phyloP scores from a whole-genome alignment of 2,797 vertebrate genomes.

The Scomberomorus guttatus region DNA sequence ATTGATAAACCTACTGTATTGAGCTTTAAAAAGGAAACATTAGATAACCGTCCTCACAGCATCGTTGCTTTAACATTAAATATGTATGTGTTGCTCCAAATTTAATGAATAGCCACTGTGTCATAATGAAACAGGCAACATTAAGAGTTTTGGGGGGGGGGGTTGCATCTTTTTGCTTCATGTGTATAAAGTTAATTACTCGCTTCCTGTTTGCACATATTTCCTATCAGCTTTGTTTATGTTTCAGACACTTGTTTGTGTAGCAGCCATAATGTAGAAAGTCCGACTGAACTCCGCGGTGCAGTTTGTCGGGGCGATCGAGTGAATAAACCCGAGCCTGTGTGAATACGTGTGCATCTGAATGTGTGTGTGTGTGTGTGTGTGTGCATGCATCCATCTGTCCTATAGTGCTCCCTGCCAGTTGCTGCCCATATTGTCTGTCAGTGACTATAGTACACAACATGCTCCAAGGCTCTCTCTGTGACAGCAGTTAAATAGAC shows the following conservation, averaged over 20 bases:
- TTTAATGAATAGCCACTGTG: not conserved
- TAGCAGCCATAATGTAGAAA: constrained; percentile 29
- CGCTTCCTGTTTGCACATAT: constrained; percentile 44
- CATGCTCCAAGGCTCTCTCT: constrained; percentile 60
- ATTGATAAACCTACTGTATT: not conserved
- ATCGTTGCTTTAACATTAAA: too few species aligned
- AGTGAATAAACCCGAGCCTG: constrained; percentile 41
- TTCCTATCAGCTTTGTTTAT: constrained; percentile 52
- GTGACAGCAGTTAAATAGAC: constrained; percentile 68
- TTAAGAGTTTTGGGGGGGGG: not conserved
- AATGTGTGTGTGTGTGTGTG: constrained; percentile 30
- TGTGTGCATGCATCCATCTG: constrained; percentile 57
- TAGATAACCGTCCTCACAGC: too few species aligned
- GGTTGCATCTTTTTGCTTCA: not conserved
- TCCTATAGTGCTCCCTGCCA: constrained; percentile 63
- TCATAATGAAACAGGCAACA: not conserved
- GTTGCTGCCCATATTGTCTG: constrained; percentile 69
- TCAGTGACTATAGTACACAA: constrained; percentile 58
- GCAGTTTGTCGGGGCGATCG: constrained; percentile 37
- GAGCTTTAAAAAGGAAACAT: too few species aligned
- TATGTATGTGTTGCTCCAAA: not conserved
- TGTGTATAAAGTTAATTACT: constrained; percentile 7
- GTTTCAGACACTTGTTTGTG: constrained; percentile 42
- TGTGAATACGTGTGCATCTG: constrained; percentile 44
- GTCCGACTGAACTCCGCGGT: constrained; percentile 52